phyloP scores from a whole-genome alignment of 2,113 vertebrate species.

The Climacteris rufus region DNA sequence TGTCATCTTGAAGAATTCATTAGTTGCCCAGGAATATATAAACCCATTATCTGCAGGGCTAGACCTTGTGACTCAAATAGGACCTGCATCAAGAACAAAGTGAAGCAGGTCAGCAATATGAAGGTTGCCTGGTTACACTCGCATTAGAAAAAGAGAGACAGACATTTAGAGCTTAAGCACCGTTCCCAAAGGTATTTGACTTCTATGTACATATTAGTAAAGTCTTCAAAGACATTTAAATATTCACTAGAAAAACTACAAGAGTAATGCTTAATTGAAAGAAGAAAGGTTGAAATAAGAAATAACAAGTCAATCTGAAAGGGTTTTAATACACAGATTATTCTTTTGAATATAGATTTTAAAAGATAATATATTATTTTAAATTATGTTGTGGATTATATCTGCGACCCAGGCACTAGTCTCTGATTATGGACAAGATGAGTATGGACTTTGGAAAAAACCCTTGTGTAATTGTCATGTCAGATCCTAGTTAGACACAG shows the following conservation, averaged over 20 bases:
- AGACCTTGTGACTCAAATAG: background rate
- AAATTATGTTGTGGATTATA: background rate
- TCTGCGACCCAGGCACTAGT: background rate
- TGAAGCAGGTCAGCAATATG: background rate
- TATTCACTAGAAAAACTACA: background rate
- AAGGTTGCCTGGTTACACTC: background rate
- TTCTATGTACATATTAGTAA: background rate
- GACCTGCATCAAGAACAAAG: background rate
- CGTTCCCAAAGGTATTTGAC: background rate
- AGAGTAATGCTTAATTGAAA: background rate
- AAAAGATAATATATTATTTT: background rate
- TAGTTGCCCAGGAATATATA: background rate
- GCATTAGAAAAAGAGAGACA: background rate
- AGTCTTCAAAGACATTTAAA: background rate
- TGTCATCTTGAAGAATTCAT: background rate
- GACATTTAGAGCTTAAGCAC: background rate
- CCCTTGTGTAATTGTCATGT: background rate
- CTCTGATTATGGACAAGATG: background rate
- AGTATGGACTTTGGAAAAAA: background rate
- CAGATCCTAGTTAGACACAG: background rate
- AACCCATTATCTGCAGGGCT: background rate
- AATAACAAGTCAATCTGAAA: background rate
- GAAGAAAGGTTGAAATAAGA: background rate
- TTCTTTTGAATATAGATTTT: background rate
- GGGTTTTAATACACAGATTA: background rate